A percentile compares a stretch with the other conserved stretches of the same genome.
phyloP scores from a whole-genome alignment of 2,797 vertebrate species.

The Syndactyla subalaris region DNA sequence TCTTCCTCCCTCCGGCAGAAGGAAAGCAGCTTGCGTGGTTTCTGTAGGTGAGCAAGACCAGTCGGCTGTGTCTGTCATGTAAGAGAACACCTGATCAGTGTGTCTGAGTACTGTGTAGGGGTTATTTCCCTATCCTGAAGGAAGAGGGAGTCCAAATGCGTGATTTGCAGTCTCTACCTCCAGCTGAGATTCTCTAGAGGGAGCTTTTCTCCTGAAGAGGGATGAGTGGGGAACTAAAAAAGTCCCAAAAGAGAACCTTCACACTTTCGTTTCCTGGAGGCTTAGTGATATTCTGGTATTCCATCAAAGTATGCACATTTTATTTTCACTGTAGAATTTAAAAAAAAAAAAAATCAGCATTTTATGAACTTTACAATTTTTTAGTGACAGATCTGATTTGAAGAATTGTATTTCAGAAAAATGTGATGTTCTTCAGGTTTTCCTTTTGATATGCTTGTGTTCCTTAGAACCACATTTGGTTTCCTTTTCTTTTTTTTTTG shows the following conservation, averaged over 20 bases:
- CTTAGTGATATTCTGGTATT: background rate
- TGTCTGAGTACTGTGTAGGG: fast-evolving
- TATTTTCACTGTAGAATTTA: background rate
- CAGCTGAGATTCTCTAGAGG: background rate
- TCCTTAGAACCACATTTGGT: background rate
- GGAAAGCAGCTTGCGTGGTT: background rate
- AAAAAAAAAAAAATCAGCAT: background rate
- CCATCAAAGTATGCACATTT: fast-evolving
- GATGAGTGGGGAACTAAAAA: background rate
- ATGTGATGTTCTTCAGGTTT: background rate
- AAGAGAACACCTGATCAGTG: background rate
- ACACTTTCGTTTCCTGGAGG: background rate
- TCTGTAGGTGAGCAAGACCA: background rate
- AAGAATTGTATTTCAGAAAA: background rate
- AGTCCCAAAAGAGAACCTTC: background rate
- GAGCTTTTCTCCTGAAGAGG: background rate
- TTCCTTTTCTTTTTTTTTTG: background rate
- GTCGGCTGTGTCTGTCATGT: background rate
- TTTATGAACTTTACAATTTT: background rate
- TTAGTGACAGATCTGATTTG: background rate
- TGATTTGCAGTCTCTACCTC: background rate
- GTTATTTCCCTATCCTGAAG: background rate
- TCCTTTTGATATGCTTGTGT: background rate
- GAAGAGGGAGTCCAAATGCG: background rate
- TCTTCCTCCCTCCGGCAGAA: fast-evolving